Percentiles rank a stretch among this genome's conserved stretches.
Evolutionary conservation across 2,797 vertebrate species (phyloP).

Genomic region (Salmo trutta): DNA sequence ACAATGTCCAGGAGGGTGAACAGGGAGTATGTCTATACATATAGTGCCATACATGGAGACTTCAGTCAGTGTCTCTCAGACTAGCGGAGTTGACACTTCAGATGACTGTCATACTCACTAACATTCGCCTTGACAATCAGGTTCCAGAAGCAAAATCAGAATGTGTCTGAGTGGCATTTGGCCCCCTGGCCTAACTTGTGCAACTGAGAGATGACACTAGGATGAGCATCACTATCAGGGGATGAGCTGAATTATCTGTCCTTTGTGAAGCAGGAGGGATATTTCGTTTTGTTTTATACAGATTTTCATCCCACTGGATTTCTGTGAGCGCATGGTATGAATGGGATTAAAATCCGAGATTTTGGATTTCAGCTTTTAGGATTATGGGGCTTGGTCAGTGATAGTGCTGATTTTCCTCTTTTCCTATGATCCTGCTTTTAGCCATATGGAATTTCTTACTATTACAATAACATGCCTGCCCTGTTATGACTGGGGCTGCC

Average conservation of each 20-base stretch:
- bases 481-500: conserved; percentile 2
- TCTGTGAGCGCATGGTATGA: conserved; percentile 55
- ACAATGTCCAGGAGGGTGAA: background rate
- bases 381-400: conserved; percentile 87
- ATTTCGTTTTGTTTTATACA: conserved; percentile 41
- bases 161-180: conserved; percentile 26
- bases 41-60: background rate
- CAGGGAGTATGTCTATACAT: background rate
- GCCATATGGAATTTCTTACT: conserved; percentile 25
- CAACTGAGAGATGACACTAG: conserved; percentile 20
- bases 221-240: conserved; percentile 37
- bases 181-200: conserved; percentile 20
- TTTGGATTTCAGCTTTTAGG: conserved; percentile 81
- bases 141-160: background rate
- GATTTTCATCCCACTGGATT: conserved; percentile 50
- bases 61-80: background rate
- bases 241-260: conserved; percentile 44
- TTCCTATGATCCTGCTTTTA: conserved; percentile 39
- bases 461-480: conserved; percentile 9
- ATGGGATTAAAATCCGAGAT: conserved; percentile 90
- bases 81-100: background rate
- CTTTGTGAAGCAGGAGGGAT: conserved; percentile 13
- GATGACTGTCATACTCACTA: conserved; percentile 2
- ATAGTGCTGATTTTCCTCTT: conserved; percentile 71
- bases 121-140: background rate